Base-by-base conservation (phyloP, 1,140 invertebrate species). In the Thaumetopoea pityocampa region DNA sequence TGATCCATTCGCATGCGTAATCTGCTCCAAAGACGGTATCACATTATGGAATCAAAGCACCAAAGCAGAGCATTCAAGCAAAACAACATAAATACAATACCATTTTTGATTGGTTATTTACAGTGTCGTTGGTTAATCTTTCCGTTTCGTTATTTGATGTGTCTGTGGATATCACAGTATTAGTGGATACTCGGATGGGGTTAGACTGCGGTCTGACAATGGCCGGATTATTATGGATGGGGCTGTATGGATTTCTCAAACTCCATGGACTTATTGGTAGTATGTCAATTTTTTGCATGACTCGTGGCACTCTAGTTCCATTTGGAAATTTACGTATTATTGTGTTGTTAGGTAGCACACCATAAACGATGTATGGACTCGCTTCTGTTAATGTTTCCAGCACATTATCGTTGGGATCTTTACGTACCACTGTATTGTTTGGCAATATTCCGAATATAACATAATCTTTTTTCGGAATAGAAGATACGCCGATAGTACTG, bases 361-460 rank as follows among this genome's bases (percentile, higher is more conserved):
- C 90, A 62, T 91, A 90, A 72, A 92, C 88, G 50, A 92, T 88
- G 69, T 88, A 91, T 38, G 90, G 90, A 57, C 89, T 90, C 53
- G 90, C 86, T 59, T 90, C 86, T 70, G 89, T 90, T 66, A 90
- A 88, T 61, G 88, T 80, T 63, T 89, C 88, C 67, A 90, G 86
- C 55, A 87, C 56, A 63, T 90, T 88, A 61, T 90, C 87, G 62
- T 89, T 89, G 44, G 90, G 90, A 43, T 89, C 86, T 83, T 92
- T 92, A 67, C 90, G 87, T 58, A 92, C 89, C 58, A 92, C 90
- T 26, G 91, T 92, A 70, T 92, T 92, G 68, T 92, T 92, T 14
- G 90, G 89, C 54, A 91, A 87, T 53, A 92, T 90, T 56, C 90
- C 91, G 62, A 91, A 92, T 45, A 92, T 87, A 29, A 88, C 85